A percentile compares a stretch with the other conserved stretches of the same genome.
phyloP scores from a whole-genome alignment of 1,140 invertebrate species.

The Luehdorfia chinensis region DNA sequence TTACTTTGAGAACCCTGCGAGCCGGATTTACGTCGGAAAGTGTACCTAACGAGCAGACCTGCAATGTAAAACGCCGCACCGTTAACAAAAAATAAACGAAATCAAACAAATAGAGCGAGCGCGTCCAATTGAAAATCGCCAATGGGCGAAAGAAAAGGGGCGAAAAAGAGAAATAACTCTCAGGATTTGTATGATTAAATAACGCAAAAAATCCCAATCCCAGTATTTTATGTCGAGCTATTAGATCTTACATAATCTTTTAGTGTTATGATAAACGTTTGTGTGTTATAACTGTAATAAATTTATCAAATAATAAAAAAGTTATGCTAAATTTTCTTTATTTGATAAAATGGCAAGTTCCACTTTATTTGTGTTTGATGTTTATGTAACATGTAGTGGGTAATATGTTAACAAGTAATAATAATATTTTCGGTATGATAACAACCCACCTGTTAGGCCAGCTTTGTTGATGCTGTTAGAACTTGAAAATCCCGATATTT shows the following conservation, averaged over 20 bases:
- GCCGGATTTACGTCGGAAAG: constrained; percentile 77
- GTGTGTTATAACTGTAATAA: constrained; percentile 10
- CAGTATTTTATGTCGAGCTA: constrained; percentile 51
- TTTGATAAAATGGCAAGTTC: too few relatives aligned
- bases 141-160: constrained; percentile 62
- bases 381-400: too few relatives aligned
- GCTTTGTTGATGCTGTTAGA: constrained; percentile 82
- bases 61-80: constrained; percentile 74
- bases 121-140: constrained; percentile 71
- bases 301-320: too few relatives aligned
- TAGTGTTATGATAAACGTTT: constrained; percentile 9
- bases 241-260: constrained; percentile 35
- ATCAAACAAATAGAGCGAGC: constrained; percentile 57
- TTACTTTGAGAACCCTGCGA: constrained; percentile 73
- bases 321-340: too few relatives aligned
- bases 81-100: constrained; percentile 72
- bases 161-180: constrained; percentile 50
- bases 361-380: too few relatives aligned
- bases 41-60: constrained; percentile 79
- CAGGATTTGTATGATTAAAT: constrained; percentile 53
- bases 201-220: constrained; percentile 46
- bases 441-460: constrained; percentile 78
- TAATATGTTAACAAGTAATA: too few relatives aligned
- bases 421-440: too few relatives aligned
- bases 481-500: constrained; percentile 83